Evolutionary conservation across 2,797 vertebrate genomes (phyloP).

Genomic region (Poeciliopsis paucimaculata): DNA sequence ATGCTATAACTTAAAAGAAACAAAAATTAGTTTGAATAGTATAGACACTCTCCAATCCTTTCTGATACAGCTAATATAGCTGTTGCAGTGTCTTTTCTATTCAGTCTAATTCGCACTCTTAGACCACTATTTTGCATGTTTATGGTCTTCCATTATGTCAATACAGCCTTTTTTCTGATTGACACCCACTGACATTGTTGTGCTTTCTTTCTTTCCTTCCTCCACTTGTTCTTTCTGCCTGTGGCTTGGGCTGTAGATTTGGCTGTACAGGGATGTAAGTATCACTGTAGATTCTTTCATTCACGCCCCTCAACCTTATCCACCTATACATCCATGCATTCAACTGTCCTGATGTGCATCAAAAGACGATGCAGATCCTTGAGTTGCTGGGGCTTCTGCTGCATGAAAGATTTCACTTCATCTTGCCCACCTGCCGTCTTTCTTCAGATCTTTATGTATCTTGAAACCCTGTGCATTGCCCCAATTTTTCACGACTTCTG

Average conservation of each 20-base stretch:
- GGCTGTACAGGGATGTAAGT: slow-evolving; percentile 99
- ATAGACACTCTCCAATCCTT: slow-evolving; percentile 36
- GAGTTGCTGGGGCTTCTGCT: slow-evolving; percentile 45
- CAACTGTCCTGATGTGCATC: slow-evolving; percentile 14
- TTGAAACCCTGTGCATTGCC: slow-evolving; percentile 1
- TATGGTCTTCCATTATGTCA: slow-evolving; percentile 80
- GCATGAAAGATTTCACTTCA: slow-evolving; percentile 46
- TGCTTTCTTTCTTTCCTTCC: slow-evolving; percentile 84
- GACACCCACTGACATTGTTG: slow-evolving; percentile 99
- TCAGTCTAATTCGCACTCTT: slow-evolving; percentile 43
- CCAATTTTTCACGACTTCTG: slow-evolving; percentile 6
- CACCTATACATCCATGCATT: slow-evolving; percentile 9
- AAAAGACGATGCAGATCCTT: slow-evolving; percentile 32
- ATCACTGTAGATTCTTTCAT: slow-evolving; percentile 88
- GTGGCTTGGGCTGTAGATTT: slow-evolving; percentile 99
- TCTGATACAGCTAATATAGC: background rate
- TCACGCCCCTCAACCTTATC: slow-evolving; percentile 35
- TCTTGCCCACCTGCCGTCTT: slow-evolving; percentile 2
- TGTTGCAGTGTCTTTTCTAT: slow-evolving; percentile 46
- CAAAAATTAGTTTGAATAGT: slow-evolving; percentile 44
- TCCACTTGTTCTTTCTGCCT: slow-evolving; percentile 88
- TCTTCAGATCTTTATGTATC: slow-evolving; percentile 32
- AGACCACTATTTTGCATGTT: slow-evolving; percentile 82
- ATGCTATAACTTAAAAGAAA: slow-evolving; percentile 37
- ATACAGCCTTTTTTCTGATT: slow-evolving; percentile 89